Evolutionary conservation across 1,140 invertebrate genomes (phyloP), one percentile per base, ranked within the genome.

Genomic region (Zaprionus lachaisei): DNA sequence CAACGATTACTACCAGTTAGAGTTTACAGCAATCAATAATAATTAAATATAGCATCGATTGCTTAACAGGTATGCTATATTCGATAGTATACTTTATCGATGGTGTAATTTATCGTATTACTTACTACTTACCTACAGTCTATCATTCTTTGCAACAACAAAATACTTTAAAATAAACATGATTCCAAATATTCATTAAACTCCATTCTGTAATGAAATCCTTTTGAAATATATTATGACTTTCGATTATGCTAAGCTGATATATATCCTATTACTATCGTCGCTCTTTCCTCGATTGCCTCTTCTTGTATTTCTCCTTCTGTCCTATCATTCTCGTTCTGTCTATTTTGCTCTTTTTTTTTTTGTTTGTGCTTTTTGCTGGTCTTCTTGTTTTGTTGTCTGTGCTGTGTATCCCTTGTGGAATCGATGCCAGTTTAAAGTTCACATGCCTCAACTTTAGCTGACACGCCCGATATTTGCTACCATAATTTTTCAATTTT

Each of bases 401-500:
- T n/a, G 15, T 41, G 5, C n/a, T 41, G 38, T 41, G 37, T 47
- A 26, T 60, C 44, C 38, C 44, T 54, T 38, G 5, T n/a, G 31
- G 7, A 75, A 69, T 80, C 63, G 72, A 55, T 63, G 38, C 22
- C 41, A 67, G 55, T 24, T 57, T 34, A 65, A 67, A 62, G 65
- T 77, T 77, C 26, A 37, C 70, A 68, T 73, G 41, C 58, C 41
- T 63, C 51, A 70, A 69, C 58, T 69, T 77, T 55, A 28, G 66
- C 66, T 38, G 24, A 68, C 64, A 74, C 64, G 64, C 64, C 44
- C 55, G 26, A 57, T 70, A 76, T 72, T 31, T 66, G 38, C 41
- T 63, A 37, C 44, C 69, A 80, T 77, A 77, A 80, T 77, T 77
- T 67, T 55, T 14, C 60, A 65, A 70, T 76, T 71, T 70, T 56